Base-by-base conservation (phyloP, 2,888 invertebrate species). In the Entomobrya proxima region DNA sequence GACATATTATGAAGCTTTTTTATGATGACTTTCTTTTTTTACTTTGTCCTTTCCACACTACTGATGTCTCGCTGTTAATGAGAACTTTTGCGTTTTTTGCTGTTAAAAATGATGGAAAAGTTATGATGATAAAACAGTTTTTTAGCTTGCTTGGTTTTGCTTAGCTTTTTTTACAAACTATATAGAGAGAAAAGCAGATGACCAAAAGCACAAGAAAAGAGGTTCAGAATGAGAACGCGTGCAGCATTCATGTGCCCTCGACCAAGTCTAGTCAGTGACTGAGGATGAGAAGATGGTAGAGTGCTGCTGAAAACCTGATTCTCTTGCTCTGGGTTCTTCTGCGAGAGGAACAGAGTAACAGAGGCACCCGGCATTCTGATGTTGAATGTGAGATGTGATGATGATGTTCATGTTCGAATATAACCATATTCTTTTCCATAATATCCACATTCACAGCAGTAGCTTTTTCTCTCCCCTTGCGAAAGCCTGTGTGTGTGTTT, bases 231-330 rank as follows among this genome's bases (percentile, higher is more conserved):
- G 69, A 50, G 27, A 67, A 52, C 72, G 61, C 74, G 75, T 82
- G 75, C 82, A 64, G 64, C 82, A 82, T 75, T 18, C 64, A 64
- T 82, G 32, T 64, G 64, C 55, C 61, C 75, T 82, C 75, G 61
- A 64, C 82, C 75, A 82, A 82, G 58, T 82, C 82, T 82, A 82
- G 75, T 21, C 64, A 82, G 82, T 82, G 82, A 82, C 82, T 82
- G 82, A 82, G 30, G 75, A 27, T 30, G 37, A 30, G 67, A 35
- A 27, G 37, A 61, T 55, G 61, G 21, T 55, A 40, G 52, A 30
- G 69, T 32, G 32, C 55, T 55, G 72, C 72, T 55, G 72, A 52
- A 80, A 80, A 80, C 80, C 55, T 72, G 80, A 80, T 69, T 67
- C 67, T 50, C 52, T 35, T 37, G 11, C 35, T 35, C 24, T 35